A percentile compares a stretch with the other conserved stretches of the same genome.
These are phyloP conservation scores for Pantala flavescens DNA, from an alignment of 1,140 invertebrate genomes.

Conservation along the genomic window DNA sequence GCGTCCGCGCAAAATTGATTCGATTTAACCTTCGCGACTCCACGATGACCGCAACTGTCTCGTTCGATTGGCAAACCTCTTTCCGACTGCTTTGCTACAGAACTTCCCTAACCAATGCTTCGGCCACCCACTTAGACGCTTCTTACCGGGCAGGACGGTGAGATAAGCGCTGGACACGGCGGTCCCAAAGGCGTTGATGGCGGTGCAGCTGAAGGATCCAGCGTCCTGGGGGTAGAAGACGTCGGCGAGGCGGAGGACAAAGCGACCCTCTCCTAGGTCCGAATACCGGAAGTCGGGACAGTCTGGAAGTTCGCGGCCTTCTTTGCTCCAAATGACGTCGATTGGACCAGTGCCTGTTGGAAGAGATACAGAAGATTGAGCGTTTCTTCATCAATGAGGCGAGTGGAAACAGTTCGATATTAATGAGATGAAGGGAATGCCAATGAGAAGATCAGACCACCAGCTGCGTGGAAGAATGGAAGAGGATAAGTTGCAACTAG, in stretches of 20 bases:
- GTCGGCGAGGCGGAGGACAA: constrained; percentile 52
- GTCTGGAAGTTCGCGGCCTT: constrained; percentile 54
- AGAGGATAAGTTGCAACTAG: too few relatives aligned
- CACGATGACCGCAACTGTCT: neutral
- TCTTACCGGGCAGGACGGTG: constrained; percentile 39
- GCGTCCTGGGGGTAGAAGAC: constrained; percentile 49
- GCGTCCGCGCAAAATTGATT: neutral
- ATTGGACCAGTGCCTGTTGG: constrained; percentile 47
- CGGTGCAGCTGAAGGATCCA: constrained; percentile 59
- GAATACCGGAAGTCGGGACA: constrained; percentile 51
- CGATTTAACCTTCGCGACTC: neutral
- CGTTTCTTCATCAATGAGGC: too few relatives aligned
- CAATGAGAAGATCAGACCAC: too few relatives aligned
- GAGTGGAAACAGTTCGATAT: too few relatives aligned
- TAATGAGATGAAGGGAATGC: too few relatives aligned
- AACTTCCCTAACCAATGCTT: too few relatives aligned
- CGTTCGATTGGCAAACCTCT: neutral
- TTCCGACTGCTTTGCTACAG: too few relatives aligned
- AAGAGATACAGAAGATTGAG: too few relatives aligned
- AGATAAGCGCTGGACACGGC: constrained; percentile 42
- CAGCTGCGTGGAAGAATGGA: too few relatives aligned
- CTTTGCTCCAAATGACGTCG: constrained; percentile 57
- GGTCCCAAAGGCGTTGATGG: constrained; percentile 47
- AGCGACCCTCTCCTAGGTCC: constrained; percentile 45
- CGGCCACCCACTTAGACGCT: neutral